Conservation (phyloP, 2,797 vertebrate genomes). For the Lacerta agilis region DNA sequence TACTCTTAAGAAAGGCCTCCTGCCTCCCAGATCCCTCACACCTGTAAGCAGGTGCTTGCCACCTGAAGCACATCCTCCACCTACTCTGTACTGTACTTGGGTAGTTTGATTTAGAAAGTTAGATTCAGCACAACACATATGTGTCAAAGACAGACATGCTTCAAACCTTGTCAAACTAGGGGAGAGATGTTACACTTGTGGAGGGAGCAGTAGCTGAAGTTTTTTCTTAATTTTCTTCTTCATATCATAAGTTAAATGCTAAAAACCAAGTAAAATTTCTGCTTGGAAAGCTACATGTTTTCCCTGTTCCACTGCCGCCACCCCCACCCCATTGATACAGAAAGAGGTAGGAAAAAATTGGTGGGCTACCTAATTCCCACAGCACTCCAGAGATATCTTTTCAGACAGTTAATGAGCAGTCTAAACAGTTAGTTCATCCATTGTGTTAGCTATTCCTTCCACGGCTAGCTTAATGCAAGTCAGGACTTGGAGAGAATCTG, state of each 20-base stretch:
- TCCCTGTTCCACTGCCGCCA: background rate
- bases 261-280: background rate
- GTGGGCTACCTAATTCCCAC: background rate
- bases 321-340: background rate
- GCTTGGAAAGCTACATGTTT: background rate
- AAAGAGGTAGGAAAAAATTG: background rate
- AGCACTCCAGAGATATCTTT: background rate
- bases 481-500: conserved; percentile 17
- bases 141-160: too few relatives aligned
- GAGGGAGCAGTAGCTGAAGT: too few relatives aligned
- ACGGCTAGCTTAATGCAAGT: conserved; percentile 5
- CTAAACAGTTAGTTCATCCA: conserved; percentile 2
- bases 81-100: background rate
- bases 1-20: too few relatives aligned
- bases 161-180: background rate
- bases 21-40: background rate
- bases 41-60: background rate
- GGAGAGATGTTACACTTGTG: too few relatives aligned
- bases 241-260: background rate
- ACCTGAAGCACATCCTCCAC: background rate
- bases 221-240: background rate
- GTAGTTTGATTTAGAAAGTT: too few relatives aligned
- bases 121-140: too few relatives aligned
- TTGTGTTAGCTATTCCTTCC: conserved; percentile 1
- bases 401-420: conserved; percentile 7